A percentile compares a stretch with the other conserved stretches of the same genome.
phyloP scores from a whole-genome alignment of 2,888 invertebrate genomes.

The Leptothorax acervorum region DNA sequence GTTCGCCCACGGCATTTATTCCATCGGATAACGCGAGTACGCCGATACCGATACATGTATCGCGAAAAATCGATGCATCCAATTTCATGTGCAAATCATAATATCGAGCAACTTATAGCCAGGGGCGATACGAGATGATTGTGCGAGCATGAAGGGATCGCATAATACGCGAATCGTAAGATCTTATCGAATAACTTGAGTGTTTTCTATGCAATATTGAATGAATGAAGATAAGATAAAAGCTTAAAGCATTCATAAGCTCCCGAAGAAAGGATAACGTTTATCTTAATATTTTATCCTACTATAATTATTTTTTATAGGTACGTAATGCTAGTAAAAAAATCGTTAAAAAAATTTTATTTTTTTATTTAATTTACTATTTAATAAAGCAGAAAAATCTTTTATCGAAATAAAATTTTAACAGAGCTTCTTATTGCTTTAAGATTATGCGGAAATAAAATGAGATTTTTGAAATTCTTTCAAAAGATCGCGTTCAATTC shows the following conservation, averaged over 20 bases:
- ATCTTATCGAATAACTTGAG: conserved; percentile 65
- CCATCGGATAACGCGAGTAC: conserved; percentile 2
- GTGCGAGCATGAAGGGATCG: conserved; percentile 43
- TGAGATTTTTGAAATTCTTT: neutral
- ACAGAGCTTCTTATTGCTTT: neutral
- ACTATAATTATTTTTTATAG: neutral
- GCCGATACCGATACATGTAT: conserved; percentile 12
- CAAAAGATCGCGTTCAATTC: neutral
- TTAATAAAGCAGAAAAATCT: neutral
- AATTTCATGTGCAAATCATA: conserved; percentile 71
- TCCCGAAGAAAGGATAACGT: neutral
- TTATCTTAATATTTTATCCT: neutral
- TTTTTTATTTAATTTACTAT: neutral
- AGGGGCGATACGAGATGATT: conserved; percentile 51
- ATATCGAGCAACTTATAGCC: conserved; percentile 60
- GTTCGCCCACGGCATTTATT: conserved; percentile 2
- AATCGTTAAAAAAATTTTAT: neutral
- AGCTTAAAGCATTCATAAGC: conserved; percentile 19
- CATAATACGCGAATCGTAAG: conserved; percentile 35
- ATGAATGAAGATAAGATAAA: conserved; percentile 23
- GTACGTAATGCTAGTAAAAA: neutral
- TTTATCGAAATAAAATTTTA: neutral
- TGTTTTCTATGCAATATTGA: conserved; percentile 57
- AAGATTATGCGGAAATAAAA: neutral
- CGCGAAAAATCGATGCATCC: conserved; percentile 66